Base-by-base conservation (phyloP, 1,140 invertebrate species). In the Sesamia nonagrioides region DNA sequence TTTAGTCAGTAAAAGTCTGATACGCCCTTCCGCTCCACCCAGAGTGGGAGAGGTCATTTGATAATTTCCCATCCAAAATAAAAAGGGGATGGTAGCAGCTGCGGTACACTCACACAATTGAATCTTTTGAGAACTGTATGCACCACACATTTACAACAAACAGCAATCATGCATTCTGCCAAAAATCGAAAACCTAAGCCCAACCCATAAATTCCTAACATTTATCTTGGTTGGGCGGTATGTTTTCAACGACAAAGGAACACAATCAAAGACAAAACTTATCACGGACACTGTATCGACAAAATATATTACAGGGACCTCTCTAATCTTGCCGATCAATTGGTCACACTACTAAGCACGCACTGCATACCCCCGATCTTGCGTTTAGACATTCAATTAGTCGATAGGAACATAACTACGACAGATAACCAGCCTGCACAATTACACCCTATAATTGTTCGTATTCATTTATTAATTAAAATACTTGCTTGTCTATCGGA, bases 391-490 rank as follows among this genome's bases (percentile, higher is more conserved):
- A 73, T 79, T 79, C 77, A 79, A 74, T 79, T 79, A 79, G 42
- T 27, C 48, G 63, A 79, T 42, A 74, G 21, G 15, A 73, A 66
- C 68, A 79, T 54, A 73, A 66, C 27, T 35, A 54, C 37, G 58
- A 52, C 35, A 61, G 58, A 78, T 78, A 73, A 72, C 78, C 18
- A 40, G 17, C 13, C 27, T 73, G 11, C 66, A 80, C 66, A 80
- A 80, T 80, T 80, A 80, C 50, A 71, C 45, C 68, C 73, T 73
- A 48, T 80, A 80, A 77, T 77, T 72, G 56, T 77, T 77, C 54
- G 21, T 72, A 77, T 72, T 77, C 73, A 68, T 72, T 77, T 77
- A 79, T 72, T 82, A 56, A 76, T 79, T 79, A 69, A 69, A 82
- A 79, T 77, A 79, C 81, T 45, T 35, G 52, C 15, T 40, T 75